Evolutionary conservation across 2,797 vertebrate genomes (phyloP).

Genomic region (Rhynchonycteris naso): DNA sequence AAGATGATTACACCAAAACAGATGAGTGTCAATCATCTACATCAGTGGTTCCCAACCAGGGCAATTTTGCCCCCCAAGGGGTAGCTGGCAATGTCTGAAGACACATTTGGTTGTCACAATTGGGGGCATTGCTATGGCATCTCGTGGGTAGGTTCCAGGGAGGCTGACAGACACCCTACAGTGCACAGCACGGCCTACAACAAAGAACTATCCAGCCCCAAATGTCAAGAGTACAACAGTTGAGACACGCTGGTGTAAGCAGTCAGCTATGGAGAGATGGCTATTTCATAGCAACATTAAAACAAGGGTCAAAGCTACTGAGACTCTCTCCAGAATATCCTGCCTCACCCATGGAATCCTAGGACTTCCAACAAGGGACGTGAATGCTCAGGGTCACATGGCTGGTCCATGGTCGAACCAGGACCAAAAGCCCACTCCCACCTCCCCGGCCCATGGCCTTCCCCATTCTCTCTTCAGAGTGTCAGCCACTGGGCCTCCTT

Average conservation of each 20-base stretch:
- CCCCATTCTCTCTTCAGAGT: neutral
- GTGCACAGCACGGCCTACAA: neutral
- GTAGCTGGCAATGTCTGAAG: neutral
- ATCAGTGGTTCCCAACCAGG: neutral
- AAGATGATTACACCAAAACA: neutral
- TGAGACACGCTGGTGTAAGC: neutral
- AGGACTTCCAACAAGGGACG: neutral
- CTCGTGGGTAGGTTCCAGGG: neutral
- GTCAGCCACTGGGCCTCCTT: neutral
- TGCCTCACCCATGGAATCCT: neutral
- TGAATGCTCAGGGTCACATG: neutral
- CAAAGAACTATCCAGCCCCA: neutral
- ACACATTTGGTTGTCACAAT: neutral
- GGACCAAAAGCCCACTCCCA: neutral
- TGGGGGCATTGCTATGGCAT: neutral
- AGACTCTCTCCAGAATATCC: neutral
- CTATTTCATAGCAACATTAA: neutral
- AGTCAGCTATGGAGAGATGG: neutral
- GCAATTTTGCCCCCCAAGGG: neutral
- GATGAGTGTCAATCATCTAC: neutral
- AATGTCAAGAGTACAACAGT: neutral
- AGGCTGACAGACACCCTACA: neutral
- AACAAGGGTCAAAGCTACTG: neutral
- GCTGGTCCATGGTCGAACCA: neutral
- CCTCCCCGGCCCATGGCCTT: neutral